phyloP scores from a whole-genome alignment of 2,888 invertebrate genomes.

The Tinea trinotella region DNA sequence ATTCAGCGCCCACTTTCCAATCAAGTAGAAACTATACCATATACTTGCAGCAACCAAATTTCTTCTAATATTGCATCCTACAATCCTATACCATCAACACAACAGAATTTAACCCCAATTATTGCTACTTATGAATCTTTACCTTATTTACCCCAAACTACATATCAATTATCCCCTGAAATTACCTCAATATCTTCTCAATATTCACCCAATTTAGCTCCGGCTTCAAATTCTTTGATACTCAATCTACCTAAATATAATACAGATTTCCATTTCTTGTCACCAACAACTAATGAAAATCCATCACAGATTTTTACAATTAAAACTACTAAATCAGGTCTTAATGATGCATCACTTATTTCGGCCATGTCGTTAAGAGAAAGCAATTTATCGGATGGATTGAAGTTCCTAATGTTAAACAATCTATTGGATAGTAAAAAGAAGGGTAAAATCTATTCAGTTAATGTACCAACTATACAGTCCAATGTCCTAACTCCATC shows the following conservation, averaged over 20 bases:
- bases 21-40: not conserved
- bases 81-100: not conserved
- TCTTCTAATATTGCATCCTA: not conserved
- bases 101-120: too few species aligned
- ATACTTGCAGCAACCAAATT: too few species aligned
- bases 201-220: too few species aligned
- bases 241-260: not conserved
- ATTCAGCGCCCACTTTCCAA: not conserved
- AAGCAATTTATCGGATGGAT: not conserved
- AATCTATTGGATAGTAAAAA: not conserved
- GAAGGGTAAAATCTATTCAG: not conserved
- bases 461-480: not conserved
- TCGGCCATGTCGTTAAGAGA: not conserved
- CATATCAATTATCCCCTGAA: too few species aligned
- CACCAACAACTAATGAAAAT: not conserved
- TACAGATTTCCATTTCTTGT: too few species aligned
- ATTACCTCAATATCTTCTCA: too few species aligned
- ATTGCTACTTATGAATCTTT: too few species aligned
- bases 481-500: not conserved
- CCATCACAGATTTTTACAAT: not conserved
- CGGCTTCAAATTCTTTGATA: too few species aligned
- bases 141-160: too few species aligned
- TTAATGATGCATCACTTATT: too few species aligned
- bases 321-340: too few species aligned
- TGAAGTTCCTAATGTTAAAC: not conserved